Conservation (phyloP, 1,140 invertebrate genomes). For the Telenomus remus region DNA sequence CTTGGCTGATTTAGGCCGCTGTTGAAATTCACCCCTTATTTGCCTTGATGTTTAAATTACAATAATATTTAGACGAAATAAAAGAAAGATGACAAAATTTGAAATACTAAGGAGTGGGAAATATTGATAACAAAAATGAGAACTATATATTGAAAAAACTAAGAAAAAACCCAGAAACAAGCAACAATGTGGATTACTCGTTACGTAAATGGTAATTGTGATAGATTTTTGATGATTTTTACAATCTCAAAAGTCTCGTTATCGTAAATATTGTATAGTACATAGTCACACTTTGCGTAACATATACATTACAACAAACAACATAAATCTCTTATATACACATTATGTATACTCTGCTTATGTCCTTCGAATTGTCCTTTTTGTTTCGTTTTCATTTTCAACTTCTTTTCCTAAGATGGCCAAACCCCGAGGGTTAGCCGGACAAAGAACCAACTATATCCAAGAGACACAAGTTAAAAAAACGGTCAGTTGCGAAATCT, state of each 20-base stretch:
- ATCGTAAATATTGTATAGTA: conserved; percentile 74
- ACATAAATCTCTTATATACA: conserved; percentile 23
- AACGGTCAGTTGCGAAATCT: conserved; percentile 15
- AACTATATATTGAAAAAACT: conserved; percentile 54
- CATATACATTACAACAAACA: conserved; percentile 53
- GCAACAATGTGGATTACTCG: conserved; percentile 71
- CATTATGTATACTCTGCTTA: conserved; percentile 66
- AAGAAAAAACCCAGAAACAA: conserved; percentile 52
- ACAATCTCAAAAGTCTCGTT: conserved; percentile 77
- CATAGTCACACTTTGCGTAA: conserved; percentile 72
- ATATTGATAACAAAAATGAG: conserved; percentile 42
- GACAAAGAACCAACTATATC: too few species aligned
- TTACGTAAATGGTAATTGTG: conserved; percentile 77
- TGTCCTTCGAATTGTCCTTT: conserved; percentile 64
- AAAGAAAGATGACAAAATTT: conserved; percentile 36
- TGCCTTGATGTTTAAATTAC: conserved; percentile 76
- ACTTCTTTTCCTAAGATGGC: background rate
- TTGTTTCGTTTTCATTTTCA: background rate
- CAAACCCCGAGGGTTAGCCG: too few species aligned
- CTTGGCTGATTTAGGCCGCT: conserved; percentile 75
- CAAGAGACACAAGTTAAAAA: too few species aligned
- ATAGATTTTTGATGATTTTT: conserved; percentile 78
- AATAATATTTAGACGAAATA: conserved; percentile 71
- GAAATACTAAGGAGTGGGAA: conserved; percentile 48
- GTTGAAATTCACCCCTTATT: conserved; percentile 77